Evolutionary conservation across 2,888 invertebrate genomes (phyloP), one percentile per base, ranked within the genome.

Genomic region (Rhagophthalmus giganteus): DNA sequence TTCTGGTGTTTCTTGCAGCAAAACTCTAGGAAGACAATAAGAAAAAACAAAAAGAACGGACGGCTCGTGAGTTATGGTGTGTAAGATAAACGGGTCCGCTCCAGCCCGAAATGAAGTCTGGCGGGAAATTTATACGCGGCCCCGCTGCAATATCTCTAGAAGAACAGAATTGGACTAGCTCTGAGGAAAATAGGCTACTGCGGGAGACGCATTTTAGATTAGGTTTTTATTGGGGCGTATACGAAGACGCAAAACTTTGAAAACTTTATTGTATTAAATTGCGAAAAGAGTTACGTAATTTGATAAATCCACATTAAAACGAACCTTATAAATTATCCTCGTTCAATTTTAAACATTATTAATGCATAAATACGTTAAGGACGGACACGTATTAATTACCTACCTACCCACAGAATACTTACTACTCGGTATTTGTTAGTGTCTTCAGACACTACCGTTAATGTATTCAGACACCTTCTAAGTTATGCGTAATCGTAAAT

Each of bases 71-170:
- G 78, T 83, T 82, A 83, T 83, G 82, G 80, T 79, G 77, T 79
- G 80, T 78, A 83, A 83, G 82, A 83, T 83, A 83, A 83, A 83
- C 82, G 83, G 81, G 81, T 78, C 79, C 79, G 79, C 81, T 81
- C 81, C 79, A 78, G 79, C 80, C 81, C 83, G 82, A 83, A 83
- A 83, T 83, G 83, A 83, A 83, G 83, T 83, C 82, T 75, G 74
- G 80, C 74, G 75, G 75, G 81, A 74, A 74, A 75, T 75, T 75
- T 75, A 75, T 74, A 70, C 68, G 62, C 63, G 67, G 66, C 69
- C 69, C 71, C 70, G 70, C 70, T 73, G 74, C 74, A 75, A 74
- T 74, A 74, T 74, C 75, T 74, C 69, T 70, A 68, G 67, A 63
- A 69, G 69, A 71, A 69, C 74, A 73, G 74, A 74, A 74, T 74